Evolutionary conservation across 2,888 invertebrate species (phyloP).

Genomic region (Scaptomyza tumidula): DNA sequence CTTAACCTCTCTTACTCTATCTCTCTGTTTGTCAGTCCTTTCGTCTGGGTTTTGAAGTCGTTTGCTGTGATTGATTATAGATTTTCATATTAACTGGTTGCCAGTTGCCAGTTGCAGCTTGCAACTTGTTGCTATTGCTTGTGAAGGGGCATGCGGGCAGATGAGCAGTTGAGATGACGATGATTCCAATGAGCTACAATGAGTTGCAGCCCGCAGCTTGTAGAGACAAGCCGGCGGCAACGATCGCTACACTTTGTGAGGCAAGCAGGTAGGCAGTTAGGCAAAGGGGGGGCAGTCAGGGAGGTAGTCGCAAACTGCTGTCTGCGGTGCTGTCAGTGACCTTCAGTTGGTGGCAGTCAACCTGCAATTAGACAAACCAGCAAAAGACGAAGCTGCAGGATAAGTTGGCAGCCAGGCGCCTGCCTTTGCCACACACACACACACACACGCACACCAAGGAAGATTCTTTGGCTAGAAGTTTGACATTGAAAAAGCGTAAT

Average conservation of each 20-base stretch:
- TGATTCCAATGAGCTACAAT: slow-evolving; percentile 54
- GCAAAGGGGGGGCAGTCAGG: not conserved
- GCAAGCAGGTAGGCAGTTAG: slow-evolving; percentile 22
- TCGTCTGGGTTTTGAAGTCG: slow-evolving; percentile 47
- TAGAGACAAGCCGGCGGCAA: slow-evolving; percentile 69
- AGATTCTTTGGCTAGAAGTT: slow-evolving; percentile 47
- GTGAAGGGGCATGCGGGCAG: slow-evolving; percentile 59
- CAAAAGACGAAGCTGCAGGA: slow-evolving; percentile 45
- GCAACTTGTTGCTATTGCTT: slow-evolving; percentile 27
- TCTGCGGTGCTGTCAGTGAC: slow-evolving; percentile 57
- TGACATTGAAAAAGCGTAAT: slow-evolving; percentile 81
- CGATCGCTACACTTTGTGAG: slow-evolving; percentile 1
- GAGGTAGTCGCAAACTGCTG: slow-evolving; percentile 35
- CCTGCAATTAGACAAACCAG: slow-evolving; percentile 72
- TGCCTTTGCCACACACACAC: slow-evolving; percentile 22
- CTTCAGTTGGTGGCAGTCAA: slow-evolving; percentile 47
- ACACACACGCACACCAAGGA: not conserved
- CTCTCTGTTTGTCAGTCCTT: not conserved
- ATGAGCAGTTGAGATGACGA: slow-evolving; percentile 32
- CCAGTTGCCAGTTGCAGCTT: slow-evolving; percentile 47
- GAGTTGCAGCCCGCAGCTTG: slow-evolving; percentile 58
- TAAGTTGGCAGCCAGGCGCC: slow-evolving; percentile 43
- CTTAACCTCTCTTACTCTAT: slow-evolving; percentile 3
- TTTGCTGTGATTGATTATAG: slow-evolving; percentile 74
- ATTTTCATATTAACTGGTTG: slow-evolving; percentile 77